Conservation (phyloP, 1,140 invertebrate species). For the Drosophila bocqueti region DNA sequence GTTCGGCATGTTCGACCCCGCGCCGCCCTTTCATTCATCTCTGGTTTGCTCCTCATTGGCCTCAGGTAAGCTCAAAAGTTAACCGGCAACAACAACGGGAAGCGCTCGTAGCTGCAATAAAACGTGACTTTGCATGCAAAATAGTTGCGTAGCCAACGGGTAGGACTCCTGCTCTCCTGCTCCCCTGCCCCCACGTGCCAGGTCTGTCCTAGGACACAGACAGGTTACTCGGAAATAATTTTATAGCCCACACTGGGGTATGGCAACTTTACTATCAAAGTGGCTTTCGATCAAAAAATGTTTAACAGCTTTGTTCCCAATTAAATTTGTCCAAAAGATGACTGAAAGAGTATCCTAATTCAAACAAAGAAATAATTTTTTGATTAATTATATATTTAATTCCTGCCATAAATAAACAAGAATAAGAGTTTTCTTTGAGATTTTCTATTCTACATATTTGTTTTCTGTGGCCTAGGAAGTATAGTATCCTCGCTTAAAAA, state of each 20-base stretch:
- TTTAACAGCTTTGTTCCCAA: background rate
- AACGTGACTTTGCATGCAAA: constrained; percentile 82
- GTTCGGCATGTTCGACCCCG: constrained; percentile 56
- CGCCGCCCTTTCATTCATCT: constrained; percentile 20
- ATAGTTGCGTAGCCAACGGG: constrained; percentile 69
- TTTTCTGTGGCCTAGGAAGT: constrained; percentile 6
- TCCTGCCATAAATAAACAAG: background rate
- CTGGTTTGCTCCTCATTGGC: constrained; percentile 33
- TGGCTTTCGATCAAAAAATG: background rate
- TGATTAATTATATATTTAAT: too few relatives aligned
- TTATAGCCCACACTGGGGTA: constrained; percentile 43
- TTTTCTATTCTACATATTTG: background rate
- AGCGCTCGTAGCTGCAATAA: constrained; percentile 78
- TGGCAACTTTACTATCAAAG: constrained; percentile 29
- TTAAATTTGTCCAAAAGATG: background rate
- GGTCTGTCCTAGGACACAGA: constrained; percentile 27
- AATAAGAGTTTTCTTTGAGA: background rate
- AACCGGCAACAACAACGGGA: constrained; percentile 48
- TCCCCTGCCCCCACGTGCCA: background rate
- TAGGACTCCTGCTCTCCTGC: constrained; percentile 2
- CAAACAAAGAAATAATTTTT: background rate
- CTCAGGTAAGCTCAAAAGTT: constrained; percentile 78
- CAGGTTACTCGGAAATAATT: constrained; percentile 74
- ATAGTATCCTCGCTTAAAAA: constrained; percentile 11
- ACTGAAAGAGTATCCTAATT: background rate